Evolutionary conservation across 2,888 invertebrate species (phyloP).

Genomic region (Drosophila pseudotakahashii): DNA sequence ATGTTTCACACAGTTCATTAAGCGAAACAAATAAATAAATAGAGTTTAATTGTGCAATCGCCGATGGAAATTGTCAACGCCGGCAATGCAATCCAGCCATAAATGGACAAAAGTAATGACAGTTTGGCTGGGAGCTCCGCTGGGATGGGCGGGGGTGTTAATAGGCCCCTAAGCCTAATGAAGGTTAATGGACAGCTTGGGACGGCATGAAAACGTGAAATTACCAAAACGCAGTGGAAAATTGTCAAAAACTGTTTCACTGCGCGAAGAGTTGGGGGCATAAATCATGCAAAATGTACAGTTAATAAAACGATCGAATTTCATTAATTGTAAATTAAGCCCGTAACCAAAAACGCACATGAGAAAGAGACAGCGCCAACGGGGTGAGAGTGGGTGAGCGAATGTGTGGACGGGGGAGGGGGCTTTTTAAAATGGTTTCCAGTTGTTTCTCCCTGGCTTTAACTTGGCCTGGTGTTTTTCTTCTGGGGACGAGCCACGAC

Average conservation of each 20-base stretch:
- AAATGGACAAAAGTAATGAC: slow-evolving; percentile 36
- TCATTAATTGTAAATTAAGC: slow-evolving; percentile 81
- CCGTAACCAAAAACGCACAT: slow-evolving; percentile 51
- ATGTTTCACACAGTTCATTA: slow-evolving; percentile 75
- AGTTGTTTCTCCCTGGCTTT: slow-evolving; percentile 11
- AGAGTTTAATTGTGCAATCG: slow-evolving; percentile 75
- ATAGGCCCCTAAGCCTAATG: slow-evolving; percentile 49
- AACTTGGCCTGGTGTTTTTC: slow-evolving; percentile 17
- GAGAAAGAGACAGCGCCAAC: slow-evolving; percentile 1
- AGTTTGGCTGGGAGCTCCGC: slow-evolving; percentile 4
- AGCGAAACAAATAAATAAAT: slow-evolving; percentile 70
- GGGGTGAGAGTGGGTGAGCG: not conserved
- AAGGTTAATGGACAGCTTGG: slow-evolving; percentile 74
- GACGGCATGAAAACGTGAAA: slow-evolving; percentile 29
- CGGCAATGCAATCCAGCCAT: slow-evolving; percentile 35
- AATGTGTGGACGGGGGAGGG: not conserved
- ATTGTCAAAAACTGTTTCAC: slow-evolving; percentile 32
- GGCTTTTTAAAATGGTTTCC: not conserved
- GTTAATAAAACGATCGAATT: slow-evolving; percentile 82
- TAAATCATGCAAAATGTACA: slow-evolving; percentile 47
- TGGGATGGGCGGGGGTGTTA: slow-evolving; percentile 21
- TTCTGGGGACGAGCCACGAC: slow-evolving; percentile 62
- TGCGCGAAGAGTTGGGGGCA: not conserved
- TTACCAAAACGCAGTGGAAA: slow-evolving; percentile 51
- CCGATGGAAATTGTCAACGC: slow-evolving; percentile 66